Base-by-base conservation (phyloP, 2,888 invertebrate species). In the Automeris io region DNA sequence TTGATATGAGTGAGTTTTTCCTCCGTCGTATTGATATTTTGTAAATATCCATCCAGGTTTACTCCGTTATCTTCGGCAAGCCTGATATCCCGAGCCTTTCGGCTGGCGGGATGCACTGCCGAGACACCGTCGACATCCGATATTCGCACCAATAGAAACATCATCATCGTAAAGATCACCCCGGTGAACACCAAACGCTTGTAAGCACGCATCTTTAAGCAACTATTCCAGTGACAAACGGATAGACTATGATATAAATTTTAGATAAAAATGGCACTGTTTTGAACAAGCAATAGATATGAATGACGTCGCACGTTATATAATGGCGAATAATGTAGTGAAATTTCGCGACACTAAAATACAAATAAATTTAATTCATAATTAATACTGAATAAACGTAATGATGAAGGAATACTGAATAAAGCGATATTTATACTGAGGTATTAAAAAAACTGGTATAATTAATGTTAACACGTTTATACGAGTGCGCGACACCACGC, bases 181-280 rank as follows among this genome's bases (percentile, higher is more conserved):
- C 53, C 65, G 5, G 57, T 47, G 2, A 58, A 40, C 7, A 57
- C 32, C 9, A 70, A 56, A 36, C 76, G 71, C 12, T 62, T 40
- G 6, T 58, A 33, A 42, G 57, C 48, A 47, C 71, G 72, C 78
- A 79, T 79, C 43, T 8, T 54, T 22, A 36, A 31, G 21, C 33
- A 19, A 43, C 26, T 26, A 33, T 46, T 40, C 41, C 41, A 29
- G 8, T 29, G 2, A n/a, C 9, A 16, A 8, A 26, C 13, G 8
- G 16, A 8, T 8, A 8, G 8, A 3, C 12, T 16, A 3, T 16
- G 13, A 13, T 1, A 16, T 5, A 12, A 26, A 8, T 9, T 3
- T 16, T 2, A 29, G 16, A 29, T 16, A 29, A 16, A 25, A 29
- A 29, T 8, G 4, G 3, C 2, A n/a, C n/a, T n/a, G n/a, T n/a